Percentiles rank a stretch among this genome's conserved stretches.
These are phyloP conservation scores for Cephus pulcher DNA, from an alignment of 2,888 invertebrate species.

Conservation along the genomic window DNA sequence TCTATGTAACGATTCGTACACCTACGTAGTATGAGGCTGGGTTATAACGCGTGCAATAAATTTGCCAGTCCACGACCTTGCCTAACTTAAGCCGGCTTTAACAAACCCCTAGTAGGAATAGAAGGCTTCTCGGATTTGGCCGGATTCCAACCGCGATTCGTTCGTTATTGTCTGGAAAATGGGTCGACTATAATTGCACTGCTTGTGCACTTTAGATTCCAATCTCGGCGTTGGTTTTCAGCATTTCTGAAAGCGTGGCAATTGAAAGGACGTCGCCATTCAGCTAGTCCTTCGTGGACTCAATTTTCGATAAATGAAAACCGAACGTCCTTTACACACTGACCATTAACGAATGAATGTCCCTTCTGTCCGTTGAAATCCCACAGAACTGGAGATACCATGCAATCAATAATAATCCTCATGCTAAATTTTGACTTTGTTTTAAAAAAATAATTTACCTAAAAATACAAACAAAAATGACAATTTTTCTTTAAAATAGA, in stretches of 20 bases:
- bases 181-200: slow-evolving; percentile 61
- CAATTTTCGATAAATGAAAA: background rate
- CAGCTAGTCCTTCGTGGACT: background rate
- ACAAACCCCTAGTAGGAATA: slow-evolving; percentile 50
- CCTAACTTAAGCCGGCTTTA: slow-evolving; percentile 60
- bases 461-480: background rate
- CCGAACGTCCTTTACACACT: background rate
- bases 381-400: background rate
- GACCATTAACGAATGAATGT: background rate
- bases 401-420: background rate
- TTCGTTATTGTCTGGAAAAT: slow-evolving; percentile 63
- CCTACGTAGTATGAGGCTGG: slow-evolving; percentile 4
- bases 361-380: background rate
- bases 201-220: slow-evolving; percentile 36
- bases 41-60: slow-evolving; percentile 28
- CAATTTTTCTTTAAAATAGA: background rate
- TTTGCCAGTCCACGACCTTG: slow-evolving; percentile 48
- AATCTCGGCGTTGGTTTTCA: slow-evolving; percentile 29
- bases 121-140: slow-evolving; percentile 55
- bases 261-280: slow-evolving; percentile 5
- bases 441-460: background rate
- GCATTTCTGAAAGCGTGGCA: slow-evolving; percentile 11
- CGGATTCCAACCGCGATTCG: slow-evolving; percentile 54
- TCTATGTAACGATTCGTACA: slow-evolving; percentile 8
- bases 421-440: background rate